These are phyloP conservation scores for Crocodylus rhombifer DNA, from an alignment of 2,797 vertebrate species.

Conservation along the genomic window DNA sequence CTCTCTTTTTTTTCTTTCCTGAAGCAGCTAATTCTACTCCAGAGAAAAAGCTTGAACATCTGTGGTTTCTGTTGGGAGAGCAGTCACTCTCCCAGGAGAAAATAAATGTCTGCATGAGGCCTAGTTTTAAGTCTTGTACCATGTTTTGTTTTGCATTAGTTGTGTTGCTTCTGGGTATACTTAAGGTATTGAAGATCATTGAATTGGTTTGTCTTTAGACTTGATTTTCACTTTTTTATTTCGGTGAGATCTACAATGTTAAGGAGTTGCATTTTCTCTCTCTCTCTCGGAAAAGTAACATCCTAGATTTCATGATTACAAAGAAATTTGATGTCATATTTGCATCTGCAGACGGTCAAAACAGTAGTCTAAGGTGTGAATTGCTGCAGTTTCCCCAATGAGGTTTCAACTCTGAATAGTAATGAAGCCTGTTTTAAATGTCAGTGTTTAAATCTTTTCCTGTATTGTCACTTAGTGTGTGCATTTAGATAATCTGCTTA, in stretches of 20 bases:
- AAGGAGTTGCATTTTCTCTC: background rate
- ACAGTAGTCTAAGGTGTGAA: background rate
- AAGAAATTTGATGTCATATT: background rate
- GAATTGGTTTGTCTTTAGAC: fast-evolving
- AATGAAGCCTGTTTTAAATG: background rate
- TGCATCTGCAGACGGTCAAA: background rate
- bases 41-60: no score
- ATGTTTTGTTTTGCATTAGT: no score
- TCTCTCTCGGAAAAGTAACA: background rate
- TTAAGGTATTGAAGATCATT: background rate
- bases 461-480: background rate
- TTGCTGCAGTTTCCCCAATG: background rate
- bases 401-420: background rate
- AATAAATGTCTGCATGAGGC: no score
- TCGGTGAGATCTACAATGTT: background rate
- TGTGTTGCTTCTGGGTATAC: no score
- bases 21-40: no score
- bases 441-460: background rate
- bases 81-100: no score
- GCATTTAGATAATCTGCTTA: background rate
- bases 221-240: background rate
- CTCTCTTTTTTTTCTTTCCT: no score
- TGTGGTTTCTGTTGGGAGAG: no score
- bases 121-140: no score
- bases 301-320: background rate